Conservation (phyloP, 1,140 invertebrate species). For the Drosophila lacteicornis region DNA sequence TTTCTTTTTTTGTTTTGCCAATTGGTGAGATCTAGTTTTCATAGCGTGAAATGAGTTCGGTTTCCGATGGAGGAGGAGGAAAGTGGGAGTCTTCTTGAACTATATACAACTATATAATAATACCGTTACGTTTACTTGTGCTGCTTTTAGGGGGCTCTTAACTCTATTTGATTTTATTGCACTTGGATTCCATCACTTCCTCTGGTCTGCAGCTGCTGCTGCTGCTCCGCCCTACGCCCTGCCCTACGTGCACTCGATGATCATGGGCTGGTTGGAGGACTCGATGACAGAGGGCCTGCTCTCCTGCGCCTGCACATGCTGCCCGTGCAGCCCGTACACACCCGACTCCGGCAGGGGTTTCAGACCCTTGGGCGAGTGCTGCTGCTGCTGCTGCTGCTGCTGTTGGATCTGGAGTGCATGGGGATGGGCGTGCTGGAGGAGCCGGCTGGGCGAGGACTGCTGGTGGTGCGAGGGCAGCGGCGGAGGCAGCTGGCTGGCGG, state of each 20-base stretch:
- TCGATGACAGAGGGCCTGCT: slow-evolving; percentile 92
- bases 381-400: slow-evolving; percentile 65
- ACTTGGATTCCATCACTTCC: slow-evolving; percentile 70
- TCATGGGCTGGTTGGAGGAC: slow-evolving; percentile 92
- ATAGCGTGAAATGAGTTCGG: slow-evolving; percentile 67
- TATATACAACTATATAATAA: slow-evolving; percentile 81
- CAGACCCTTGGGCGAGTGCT: slow-evolving; percentile 57
- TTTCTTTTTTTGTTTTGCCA: slow-evolving; percentile 50
- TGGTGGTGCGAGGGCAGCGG: slow-evolving; percentile 87
- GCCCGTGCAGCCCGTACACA: slow-evolving; percentile 72
- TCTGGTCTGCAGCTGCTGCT: slow-evolving; percentile 28
- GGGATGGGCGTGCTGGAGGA: slow-evolving; percentile 86
- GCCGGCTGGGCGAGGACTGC: slow-evolving; percentile 85
- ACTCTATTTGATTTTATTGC: slow-evolving; percentile 71
- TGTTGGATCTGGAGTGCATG: slow-evolving; percentile 77
- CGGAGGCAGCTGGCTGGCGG: slow-evolving; percentile 85
- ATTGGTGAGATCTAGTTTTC: slow-evolving; percentile 82
- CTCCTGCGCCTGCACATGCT: slow-evolving; percentile 86
- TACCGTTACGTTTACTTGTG: slow-evolving; percentile 82
- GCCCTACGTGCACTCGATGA: slow-evolving; percentile 93
- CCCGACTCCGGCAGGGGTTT: slow-evolving; percentile 80
- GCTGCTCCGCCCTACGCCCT: not conserved
- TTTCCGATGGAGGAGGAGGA: slow-evolving; percentile 2
- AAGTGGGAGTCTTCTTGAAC: slow-evolving; percentile 13
- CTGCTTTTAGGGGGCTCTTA: slow-evolving; percentile 36